Evolutionary conservation across 2,113 vertebrate species (phyloP).

Genomic region (Orientallactaga bullata): DNA sequence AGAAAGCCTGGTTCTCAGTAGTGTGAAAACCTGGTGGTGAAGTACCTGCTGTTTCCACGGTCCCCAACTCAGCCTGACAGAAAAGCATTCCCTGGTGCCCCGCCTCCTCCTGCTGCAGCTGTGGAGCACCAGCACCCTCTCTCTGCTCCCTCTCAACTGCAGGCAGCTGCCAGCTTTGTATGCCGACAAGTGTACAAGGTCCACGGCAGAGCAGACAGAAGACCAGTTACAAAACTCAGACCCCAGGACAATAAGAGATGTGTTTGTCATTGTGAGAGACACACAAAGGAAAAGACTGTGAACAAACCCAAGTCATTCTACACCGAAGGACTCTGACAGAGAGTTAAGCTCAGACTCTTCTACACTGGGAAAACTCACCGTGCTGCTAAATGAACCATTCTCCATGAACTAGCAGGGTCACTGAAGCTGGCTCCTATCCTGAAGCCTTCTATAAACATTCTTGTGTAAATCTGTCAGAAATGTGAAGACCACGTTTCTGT

Average conservation of each 20-base stretch:
- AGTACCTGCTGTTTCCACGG: not conserved
- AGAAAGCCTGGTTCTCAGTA: not conserved
- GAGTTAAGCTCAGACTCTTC: accelerated
- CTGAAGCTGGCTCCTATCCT: not conserved
- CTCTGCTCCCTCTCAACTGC: not conserved
- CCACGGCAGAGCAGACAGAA: not conserved
- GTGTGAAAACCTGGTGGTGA: accelerated
- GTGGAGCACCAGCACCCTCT: accelerated
- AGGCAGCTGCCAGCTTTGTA: not conserved
- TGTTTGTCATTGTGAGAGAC: not conserved
- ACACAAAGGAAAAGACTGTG: not conserved
- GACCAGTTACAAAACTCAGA: conserved; percentile 6
- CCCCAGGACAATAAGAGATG: conserved; percentile 8
- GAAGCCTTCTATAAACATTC: not conserved
- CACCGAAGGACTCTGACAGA: not conserved
- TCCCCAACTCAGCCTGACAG: accelerated
- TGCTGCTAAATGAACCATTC: not conserved
- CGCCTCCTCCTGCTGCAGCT: not conserved
- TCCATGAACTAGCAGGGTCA: too few species aligned
- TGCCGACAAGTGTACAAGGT: accelerated
- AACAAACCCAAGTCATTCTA: not conserved
- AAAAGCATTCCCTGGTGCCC: not conserved
- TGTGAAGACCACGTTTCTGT: not conserved
- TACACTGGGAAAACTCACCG: not conserved
- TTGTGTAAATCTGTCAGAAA: not conserved